Percentiles rank a stretch among this genome's conserved stretches.
These are phyloP conservation scores for Adelges cooleyi DNA, from an alignment of 1,140 invertebrate species.

Conservation along the genomic window DNA sequence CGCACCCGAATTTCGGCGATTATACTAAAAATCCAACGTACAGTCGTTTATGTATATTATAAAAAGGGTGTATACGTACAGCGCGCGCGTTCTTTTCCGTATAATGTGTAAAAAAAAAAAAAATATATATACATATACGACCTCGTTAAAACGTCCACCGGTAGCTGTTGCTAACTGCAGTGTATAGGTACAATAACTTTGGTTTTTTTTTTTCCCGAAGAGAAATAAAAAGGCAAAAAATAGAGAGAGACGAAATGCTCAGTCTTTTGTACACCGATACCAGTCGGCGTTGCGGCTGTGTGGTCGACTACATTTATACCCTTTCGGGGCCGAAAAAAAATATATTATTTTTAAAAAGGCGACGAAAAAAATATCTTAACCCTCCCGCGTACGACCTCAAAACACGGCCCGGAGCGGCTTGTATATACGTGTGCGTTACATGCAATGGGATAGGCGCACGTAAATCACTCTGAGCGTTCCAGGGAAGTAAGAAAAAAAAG, in stretches of 20 bases:
- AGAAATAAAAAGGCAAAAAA: too few relatives aligned
- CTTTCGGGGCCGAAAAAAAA: constrained; percentile 22
- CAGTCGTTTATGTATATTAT: not conserved
- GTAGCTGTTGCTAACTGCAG: not conserved
- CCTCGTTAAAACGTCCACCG: constrained; percentile 17
- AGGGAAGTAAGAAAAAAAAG: constrained; percentile 9
- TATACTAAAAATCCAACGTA: too few relatives aligned
- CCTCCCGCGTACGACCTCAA: constrained; percentile 8
- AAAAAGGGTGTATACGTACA: constrained; percentile 15
- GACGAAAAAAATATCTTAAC: not conserved
- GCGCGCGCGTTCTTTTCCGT: not conserved
- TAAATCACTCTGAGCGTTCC: constrained; percentile 24
- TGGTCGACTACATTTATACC: not conserved
- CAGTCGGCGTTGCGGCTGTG: not conserved
- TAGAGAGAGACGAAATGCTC: too few relatives aligned
- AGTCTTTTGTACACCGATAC: not conserved
- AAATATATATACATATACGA: not conserved
- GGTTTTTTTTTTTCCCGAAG: too few relatives aligned
- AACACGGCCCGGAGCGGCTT: not conserved
- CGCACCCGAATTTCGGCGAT: not conserved
- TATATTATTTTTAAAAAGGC: constrained; percentile 27
- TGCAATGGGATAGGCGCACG: not conserved
- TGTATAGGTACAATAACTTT: too few relatives aligned
- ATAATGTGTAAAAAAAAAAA: not conserved
- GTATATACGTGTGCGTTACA: not conserved